phyloP scores from a whole-genome alignment of 2,797 vertebrate species.

The Kryptopterus vitreolus region DNA sequence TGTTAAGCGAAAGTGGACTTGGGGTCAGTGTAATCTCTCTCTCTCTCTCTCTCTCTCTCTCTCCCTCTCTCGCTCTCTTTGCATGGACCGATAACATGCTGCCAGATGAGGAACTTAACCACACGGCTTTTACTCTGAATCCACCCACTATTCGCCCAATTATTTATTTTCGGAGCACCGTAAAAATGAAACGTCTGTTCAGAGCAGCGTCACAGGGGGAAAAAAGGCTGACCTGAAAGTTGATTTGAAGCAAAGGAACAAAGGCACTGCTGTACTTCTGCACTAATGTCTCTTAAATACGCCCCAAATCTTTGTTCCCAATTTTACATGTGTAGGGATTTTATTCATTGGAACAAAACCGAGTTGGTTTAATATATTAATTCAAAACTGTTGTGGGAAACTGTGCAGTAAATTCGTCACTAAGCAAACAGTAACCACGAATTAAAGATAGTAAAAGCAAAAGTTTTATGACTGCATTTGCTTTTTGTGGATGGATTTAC shows the following conservation, averaged over 20 bases:
- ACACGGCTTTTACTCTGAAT: conserved; percentile 28
- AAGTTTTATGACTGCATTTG: neutral
- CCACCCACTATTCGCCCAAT: conserved; percentile 49
- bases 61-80: too few relatives aligned
- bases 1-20: conserved; percentile 33
- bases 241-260: conserved; percentile 60
- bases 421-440: neutral
- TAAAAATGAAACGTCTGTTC: conserved; percentile 48
- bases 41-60: too few relatives aligned
- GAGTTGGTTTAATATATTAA: neutral
- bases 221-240: conserved; percentile 54
- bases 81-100: conserved; percentile 13
- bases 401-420: neutral
- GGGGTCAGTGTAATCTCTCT: conserved; percentile 1
- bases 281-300: neutral
- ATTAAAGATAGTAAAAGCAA: neutral
- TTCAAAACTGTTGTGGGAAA: conserved; percentile 6
- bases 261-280: conserved; percentile 68
- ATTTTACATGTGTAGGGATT: neutral
- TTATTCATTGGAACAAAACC: neutral
- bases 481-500: neutral
- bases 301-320: neutral
- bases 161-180: conserved; percentile 62
- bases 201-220: conserved; percentile 58
- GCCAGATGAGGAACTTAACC: conserved; percentile 10